These are phyloP conservation scores for Tortrix viridana DNA, from an alignment of 2,888 invertebrate species.

Conservation along the genomic window DNA sequence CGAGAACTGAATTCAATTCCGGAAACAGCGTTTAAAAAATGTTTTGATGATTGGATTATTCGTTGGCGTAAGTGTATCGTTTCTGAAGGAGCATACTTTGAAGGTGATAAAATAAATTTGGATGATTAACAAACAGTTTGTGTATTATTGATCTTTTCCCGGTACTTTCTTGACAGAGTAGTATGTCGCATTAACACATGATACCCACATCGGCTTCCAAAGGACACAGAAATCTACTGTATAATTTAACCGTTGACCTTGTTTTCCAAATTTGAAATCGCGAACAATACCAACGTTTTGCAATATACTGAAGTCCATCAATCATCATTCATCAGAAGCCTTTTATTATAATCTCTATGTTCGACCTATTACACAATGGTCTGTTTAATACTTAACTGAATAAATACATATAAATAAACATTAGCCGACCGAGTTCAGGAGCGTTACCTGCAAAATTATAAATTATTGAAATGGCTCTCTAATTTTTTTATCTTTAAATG, in stretches of 20 bases:
- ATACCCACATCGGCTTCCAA: constrained; percentile 3
- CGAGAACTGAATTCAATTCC: no score
- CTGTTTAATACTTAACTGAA: constrained; percentile 35
- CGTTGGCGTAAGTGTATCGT: no score
- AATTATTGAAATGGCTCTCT: neutral
- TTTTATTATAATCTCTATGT: constrained; percentile 47
- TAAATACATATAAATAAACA: constrained; percentile 22
- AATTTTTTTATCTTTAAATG: neutral
- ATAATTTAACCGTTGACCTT: constrained; percentile 25
- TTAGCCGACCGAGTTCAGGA: constrained; percentile 9
- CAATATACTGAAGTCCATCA: constrained; percentile 54
- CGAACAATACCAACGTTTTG: constrained; percentile 53
- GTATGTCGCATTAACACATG: no score
- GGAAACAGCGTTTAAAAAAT: no score
- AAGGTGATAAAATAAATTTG: no score
- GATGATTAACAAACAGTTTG: no score
- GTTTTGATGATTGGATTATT: no score
- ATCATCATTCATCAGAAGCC: constrained; percentile 68
- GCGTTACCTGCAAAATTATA: constrained; percentile 1
- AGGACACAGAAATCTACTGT: constrained; percentile 5
- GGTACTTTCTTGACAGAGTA: no score
- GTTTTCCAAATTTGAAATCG: constrained; percentile 47
- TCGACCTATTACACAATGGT: constrained; percentile 60
- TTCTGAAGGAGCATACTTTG: no score
- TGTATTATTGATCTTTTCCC: no score